Base-by-base conservation (phyloP, 2,888 invertebrate genomes). In the Andrena chrysosceles region DNA sequence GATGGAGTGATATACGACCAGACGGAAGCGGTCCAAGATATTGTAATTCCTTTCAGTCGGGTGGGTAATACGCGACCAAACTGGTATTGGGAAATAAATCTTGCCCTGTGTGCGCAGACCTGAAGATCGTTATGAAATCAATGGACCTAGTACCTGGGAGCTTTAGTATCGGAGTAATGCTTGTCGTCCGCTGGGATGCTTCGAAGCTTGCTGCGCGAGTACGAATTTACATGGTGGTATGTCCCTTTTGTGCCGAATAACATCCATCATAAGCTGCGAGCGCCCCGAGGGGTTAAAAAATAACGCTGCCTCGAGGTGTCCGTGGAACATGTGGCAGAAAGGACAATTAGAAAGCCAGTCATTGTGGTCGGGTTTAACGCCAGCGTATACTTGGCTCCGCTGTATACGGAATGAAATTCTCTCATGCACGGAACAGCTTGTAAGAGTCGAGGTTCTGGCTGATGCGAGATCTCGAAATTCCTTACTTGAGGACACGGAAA, bases 401-500 rank as follows among this genome's bases (percentile, higher is more conserved):
- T 54, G 66, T 52, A 64, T 60, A 60, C 69, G 67, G 80, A 71
- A 78, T 85, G n/a, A 87, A 87, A 87, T 85, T 76, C 83, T 60
- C 69, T 81, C 87, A 62, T 70, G 87, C 49, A 31, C 73, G 35
- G 35, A 52, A 35, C 60, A 66, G 35, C 64, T 62, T 59, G 63
- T 70, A 66, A 77, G 63, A 80, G 62, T 59, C 60, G 56, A 26
- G 70, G 66, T 52, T 63, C 59, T 29, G 63, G 35, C 72, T 85
- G 87, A 83, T 77, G 75, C 82, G 77, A 84, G 84, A 88, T 88
- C 84, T 81, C 75, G 83, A 85, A 87, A 89, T 85, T 88, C 84
- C 85, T 81, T 73, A 26, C 76, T 60, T 81, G 87, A 89, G 87
- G 86, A 89, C 89, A 80, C 88, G 89, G 89, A 90, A 86, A 85